Evolutionary conservation across 2,797 vertebrate species (phyloP).

Genomic region (Myiotriccus ornatus): DNA sequence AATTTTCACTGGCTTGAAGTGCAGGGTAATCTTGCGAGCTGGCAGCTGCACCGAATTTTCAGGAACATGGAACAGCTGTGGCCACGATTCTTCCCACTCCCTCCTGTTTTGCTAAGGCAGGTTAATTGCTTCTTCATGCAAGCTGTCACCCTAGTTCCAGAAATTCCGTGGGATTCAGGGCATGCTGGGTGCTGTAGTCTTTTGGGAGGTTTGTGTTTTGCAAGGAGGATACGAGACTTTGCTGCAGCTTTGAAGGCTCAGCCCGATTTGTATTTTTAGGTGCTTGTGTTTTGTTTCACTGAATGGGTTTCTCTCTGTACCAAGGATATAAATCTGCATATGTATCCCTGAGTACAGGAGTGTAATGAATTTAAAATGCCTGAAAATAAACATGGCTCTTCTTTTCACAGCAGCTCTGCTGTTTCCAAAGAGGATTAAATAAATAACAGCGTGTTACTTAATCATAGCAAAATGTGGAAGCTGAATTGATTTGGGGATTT

Average conservation of each 20-base stretch:
- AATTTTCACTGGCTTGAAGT: not conserved
- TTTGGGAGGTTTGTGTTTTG: not conserved
- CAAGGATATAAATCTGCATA: not conserved
- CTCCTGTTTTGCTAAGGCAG: not conserved
- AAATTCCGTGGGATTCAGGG: not conserved
- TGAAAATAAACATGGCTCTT: constrained; percentile 1
- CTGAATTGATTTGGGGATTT: constrained; percentile 16
- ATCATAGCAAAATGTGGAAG: not conserved
- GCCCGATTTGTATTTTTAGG: not conserved
- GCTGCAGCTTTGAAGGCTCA: not conserved
- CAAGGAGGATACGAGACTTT: accelerated
- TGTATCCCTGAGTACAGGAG: not conserved
- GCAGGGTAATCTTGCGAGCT: not conserved
- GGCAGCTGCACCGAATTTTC: not conserved
- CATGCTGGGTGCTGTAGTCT: not conserved
- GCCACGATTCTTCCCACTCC: not conserved
- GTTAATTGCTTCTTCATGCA: constrained; percentile 6
- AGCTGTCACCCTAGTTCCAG: not conserved
- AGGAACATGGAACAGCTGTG: not conserved
- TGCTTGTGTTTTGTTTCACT: not conserved
- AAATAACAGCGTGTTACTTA: not conserved
- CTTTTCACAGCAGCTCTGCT: not conserved
- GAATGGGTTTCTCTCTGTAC: not conserved
- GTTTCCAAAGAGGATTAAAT: constrained; percentile 26
- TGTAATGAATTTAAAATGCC: not conserved